These are phyloP conservation scores for Erpobdella octoculata DNA, from an alignment of 2,888 invertebrate genomes.

Conservation along the genomic window DNA sequence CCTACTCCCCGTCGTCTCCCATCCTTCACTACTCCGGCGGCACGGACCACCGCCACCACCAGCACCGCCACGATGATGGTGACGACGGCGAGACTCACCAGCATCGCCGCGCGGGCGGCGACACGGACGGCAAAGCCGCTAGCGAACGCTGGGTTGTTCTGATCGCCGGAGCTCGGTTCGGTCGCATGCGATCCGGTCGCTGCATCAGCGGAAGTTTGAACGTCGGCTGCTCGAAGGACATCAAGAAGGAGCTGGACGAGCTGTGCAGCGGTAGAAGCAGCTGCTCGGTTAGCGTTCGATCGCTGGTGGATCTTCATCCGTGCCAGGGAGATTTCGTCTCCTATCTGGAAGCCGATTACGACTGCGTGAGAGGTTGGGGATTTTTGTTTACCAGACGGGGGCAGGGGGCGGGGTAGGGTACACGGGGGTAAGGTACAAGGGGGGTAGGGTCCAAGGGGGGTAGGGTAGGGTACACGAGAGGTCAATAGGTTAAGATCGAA, in stretches of 20 bases:
- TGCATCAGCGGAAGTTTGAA: slow-evolving; percentile 22
- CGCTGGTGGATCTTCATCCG: slow-evolving; percentile 28
- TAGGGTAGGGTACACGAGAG: no score
- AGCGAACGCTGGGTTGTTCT: not conserved
- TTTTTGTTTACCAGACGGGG: no score
- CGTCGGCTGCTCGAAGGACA: slow-evolving; percentile 27
- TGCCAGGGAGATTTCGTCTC: slow-evolving; percentile 29
- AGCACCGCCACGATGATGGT: not conserved
- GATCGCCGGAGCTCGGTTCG: slow-evolving; percentile 18
- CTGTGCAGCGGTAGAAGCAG: slow-evolving; percentile 13
- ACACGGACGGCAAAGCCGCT: no score
- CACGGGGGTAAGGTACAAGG: no score
- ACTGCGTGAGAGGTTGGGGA: slow-evolving; percentile 20
- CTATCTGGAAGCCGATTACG: slow-evolving; percentile 16
- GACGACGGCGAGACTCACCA: no score
- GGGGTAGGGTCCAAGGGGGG: no score
- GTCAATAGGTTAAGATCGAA: no score
- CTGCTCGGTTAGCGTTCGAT: slow-evolving; percentile 24
- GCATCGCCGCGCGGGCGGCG: not conserved
- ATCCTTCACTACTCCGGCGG: no score
- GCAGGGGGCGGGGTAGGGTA: no score
- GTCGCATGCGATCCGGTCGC: slow-evolving; percentile 18
- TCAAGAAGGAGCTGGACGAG: slow-evolving; percentile 21
- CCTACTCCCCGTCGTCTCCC: not conserved
- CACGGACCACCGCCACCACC: not conserved